Percentiles rank a stretch among this genome's conserved stretches.
phyloP scores from a whole-genome alignment of 1,140 invertebrate species.

The Penaeus japonicus region DNA sequence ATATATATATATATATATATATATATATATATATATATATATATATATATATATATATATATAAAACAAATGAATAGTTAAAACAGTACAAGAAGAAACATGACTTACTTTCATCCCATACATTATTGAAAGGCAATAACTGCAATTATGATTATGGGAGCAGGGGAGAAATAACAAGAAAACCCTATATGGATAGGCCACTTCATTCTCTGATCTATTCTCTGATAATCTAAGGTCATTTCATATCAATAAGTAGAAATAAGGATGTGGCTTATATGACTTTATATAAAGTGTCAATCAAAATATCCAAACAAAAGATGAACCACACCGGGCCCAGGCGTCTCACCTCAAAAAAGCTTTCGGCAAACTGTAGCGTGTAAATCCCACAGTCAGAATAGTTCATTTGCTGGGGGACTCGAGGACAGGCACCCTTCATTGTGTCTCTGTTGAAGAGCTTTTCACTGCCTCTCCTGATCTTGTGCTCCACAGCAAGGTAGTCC shows the following conservation, averaged over 20 bases:
- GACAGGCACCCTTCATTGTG: conserved; percentile 81
- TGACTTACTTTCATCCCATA: too few species aligned
- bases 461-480: conserved; percentile 77
- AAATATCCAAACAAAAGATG: background rate
- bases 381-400: conserved; percentile 97
- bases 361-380: conserved; percentile 94
- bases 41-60: too few species aligned
- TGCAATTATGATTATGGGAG: background rate
- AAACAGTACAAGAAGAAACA: too few species aligned
- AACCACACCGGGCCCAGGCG: too few species aligned
- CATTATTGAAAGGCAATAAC: too few species aligned
- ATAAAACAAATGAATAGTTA: background rate
- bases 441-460: conserved; percentile 77
- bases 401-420: conserved; percentile 94
- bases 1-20: background rate
- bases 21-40: too few species aligned
- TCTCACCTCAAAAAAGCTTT: conserved; percentile 83
- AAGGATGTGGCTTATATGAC: background rate
- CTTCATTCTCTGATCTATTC: too few species aligned
- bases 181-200: background rate
- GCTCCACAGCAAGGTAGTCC: conserved; percentile 90
- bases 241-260: background rate
- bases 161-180: background rate
- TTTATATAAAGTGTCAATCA: background rate
- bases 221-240: too few species aligned